Base-by-base conservation (phyloP, 2,888 invertebrate species). In the Noctua fimbriata region DNA sequence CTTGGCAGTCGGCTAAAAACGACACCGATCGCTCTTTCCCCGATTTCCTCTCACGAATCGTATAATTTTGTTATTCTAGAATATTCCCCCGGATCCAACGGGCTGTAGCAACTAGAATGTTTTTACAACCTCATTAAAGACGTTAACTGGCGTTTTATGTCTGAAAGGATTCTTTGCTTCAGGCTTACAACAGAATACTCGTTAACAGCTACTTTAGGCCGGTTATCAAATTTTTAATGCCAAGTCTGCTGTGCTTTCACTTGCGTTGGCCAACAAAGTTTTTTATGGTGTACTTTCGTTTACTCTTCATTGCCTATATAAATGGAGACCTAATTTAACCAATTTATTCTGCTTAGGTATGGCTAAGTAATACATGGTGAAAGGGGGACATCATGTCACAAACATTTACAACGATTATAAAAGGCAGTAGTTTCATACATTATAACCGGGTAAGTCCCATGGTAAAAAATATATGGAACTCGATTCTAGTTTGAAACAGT, bases 51-150 rank as follows among this genome's bases (percentile, higher is more conserved):
- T 79, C 76, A 78, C 82, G 81, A 85, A 87, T 87, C 60, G 79
- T 76, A 83, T 85, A 82, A 81, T 84, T 87, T 84, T 82, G 75
- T 76, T 80, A 83, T 89, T 80, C 28, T 70, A 76, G 66, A 82
- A 79, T 79, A 76, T 86, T 79, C 73, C 66, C 47, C n/a, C 41
- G 69, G 66, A 76, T 74, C 44, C 60, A 41, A 72, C 44, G 18
- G 63, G 78, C 78, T 81, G 77, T 77, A 81, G 77, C 81, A 82
- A 87, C 87, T 86, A 86, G 76, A 82, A 81, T 88, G 89, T 84
- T 88, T 88, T 88, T 87, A 89, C 79, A 82, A 75, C 88, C 79
- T 89, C 85, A 85, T 88, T 89, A 83, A 87, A 81, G 78, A 72
- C 70, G 76, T 87, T 87, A 83, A 87, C 87, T 77, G 82, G 79